These are phyloP conservation scores for Stegodyphus mimosarum DNA, from an alignment of 1,140 invertebrate species.

Conservation along the genomic window DNA sequence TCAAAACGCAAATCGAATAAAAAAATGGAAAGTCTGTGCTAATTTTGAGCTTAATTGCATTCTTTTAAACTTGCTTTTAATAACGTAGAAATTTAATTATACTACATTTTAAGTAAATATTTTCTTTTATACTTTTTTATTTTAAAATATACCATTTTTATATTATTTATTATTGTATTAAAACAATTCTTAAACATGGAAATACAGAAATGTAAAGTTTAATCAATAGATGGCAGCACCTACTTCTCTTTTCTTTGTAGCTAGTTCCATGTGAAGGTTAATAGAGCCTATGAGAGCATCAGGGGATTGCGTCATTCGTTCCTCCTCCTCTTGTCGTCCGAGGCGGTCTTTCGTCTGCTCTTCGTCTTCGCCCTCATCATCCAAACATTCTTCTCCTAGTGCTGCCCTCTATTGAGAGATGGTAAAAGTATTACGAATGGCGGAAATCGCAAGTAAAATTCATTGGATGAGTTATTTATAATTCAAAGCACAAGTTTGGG, in stretches of 20 bases:
- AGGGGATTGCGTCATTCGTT: slow-evolving; percentile 50
- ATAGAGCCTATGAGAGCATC: slow-evolving; percentile 38
- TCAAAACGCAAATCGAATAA: no score
- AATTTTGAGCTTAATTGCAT: no score
- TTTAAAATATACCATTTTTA: no score
- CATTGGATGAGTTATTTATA: neutral
- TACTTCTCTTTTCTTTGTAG: slow-evolving; percentile 51
- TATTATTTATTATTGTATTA: no score
- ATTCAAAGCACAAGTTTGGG: no score
- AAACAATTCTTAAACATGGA: no score
- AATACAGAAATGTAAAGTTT: no score
- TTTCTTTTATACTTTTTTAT: no score
- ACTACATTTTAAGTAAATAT: no score
- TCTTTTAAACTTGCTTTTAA: no score
- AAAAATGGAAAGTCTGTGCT: no score
- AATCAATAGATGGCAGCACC: slow-evolving; percentile 51
- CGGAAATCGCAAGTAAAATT: neutral
- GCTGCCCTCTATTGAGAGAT: slow-evolving; percentile 43
- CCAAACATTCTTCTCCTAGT: slow-evolving; percentile 50
- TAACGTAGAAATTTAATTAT: no score
- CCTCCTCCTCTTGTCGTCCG: slow-evolving; percentile 42
- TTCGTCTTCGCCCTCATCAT: slow-evolving; percentile 43
- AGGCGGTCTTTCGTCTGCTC: slow-evolving; percentile 41
- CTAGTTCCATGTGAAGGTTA: slow-evolving; percentile 52
- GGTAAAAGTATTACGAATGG: neutral